These are phyloP conservation scores for Vidua chalybeata DNA, from an alignment of 2,113 vertebrate species.

Conservation along the genomic window DNA sequence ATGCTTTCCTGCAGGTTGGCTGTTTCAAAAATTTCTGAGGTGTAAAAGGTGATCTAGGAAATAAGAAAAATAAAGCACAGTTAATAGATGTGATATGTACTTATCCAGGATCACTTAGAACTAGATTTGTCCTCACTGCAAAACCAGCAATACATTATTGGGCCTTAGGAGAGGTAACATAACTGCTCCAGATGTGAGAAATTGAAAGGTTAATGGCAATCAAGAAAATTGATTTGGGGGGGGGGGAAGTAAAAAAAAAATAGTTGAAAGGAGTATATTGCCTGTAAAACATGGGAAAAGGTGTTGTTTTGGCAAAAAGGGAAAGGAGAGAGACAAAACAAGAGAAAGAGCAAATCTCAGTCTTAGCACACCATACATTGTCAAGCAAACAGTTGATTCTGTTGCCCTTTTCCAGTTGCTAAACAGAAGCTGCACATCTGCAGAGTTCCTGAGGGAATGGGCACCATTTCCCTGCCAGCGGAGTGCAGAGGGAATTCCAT, in stretches of 20 bases:
- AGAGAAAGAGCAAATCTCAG: not conserved
- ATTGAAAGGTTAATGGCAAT: not conserved
- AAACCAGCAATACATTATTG: not conserved
- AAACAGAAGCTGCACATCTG: not conserved
- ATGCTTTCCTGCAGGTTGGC: slow-evolving; percentile 72
- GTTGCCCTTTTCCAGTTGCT: not conserved
- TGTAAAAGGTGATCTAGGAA: slow-evolving; percentile 85
- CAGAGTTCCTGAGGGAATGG: not conserved
- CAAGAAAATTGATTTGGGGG: not conserved
- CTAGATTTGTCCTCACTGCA: not conserved
- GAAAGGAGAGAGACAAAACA: not conserved
- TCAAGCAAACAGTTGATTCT: not conserved
- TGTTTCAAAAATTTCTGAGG: slow-evolving; percentile 78
- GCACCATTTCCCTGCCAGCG: not conserved
- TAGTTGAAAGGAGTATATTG: not conserved
- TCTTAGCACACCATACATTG: not conserved
- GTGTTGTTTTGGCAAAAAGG: not conserved
- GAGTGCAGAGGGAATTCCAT: not conserved
- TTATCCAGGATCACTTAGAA: not conserved
- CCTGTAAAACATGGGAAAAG: not conserved
- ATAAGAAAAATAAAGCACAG: not conserved
- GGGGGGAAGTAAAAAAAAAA: not conserved
- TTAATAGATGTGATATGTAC: not conserved
- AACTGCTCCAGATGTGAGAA: not conserved
- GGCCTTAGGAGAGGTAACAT: not conserved